Conservation (phyloP, 92 coral and sea anemone genomes). For the Palythoa grandiflora region DNA sequence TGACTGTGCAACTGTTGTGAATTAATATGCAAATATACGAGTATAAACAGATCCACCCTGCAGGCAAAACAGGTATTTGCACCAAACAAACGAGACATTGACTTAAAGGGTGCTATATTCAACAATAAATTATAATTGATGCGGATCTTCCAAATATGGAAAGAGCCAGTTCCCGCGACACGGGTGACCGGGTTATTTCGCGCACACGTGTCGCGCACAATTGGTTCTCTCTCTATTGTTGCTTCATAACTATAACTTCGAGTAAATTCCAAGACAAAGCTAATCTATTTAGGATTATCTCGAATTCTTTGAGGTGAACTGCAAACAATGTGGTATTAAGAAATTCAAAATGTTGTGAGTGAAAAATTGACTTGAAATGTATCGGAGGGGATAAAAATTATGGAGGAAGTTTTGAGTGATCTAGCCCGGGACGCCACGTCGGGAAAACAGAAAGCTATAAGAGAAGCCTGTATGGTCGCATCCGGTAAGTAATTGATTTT, state of each 20-base stretch:
- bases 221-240: slow-evolving; percentile 51
- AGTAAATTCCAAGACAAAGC: slow-evolving; percentile 23
- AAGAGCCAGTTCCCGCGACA: slow-evolving; percentile 25
- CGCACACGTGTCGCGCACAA: slow-evolving; percentile 88
- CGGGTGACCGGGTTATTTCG: slow-evolving; percentile 54
- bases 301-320: neutral
- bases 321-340: neutral
- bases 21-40: neutral
- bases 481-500: slow-evolving; percentile 75
- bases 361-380: neutral
- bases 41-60: neutral
- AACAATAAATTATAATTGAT: neutral
- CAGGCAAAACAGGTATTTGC: slow-evolving; percentile 7
- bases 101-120: slow-evolving; percentile 35
- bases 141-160: slow-evolving; percentile 37
- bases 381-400: slow-evolving; percentile 48
- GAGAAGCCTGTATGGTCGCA: slow-evolving; percentile 96
- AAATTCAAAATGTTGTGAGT: slow-evolving; percentile 27
- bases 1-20: neutral
- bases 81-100: slow-evolving; percentile 16
- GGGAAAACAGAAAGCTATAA: slow-evolving; percentile 84
- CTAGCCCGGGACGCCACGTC: slow-evolving; percentile 98
- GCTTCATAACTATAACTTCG: slow-evolving; percentile 64
- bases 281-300: neutral
- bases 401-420: slow-evolving; percentile 92